Conservation (phyloP, 2,888 invertebrate species). For the Ennomos erosarius region DNA sequence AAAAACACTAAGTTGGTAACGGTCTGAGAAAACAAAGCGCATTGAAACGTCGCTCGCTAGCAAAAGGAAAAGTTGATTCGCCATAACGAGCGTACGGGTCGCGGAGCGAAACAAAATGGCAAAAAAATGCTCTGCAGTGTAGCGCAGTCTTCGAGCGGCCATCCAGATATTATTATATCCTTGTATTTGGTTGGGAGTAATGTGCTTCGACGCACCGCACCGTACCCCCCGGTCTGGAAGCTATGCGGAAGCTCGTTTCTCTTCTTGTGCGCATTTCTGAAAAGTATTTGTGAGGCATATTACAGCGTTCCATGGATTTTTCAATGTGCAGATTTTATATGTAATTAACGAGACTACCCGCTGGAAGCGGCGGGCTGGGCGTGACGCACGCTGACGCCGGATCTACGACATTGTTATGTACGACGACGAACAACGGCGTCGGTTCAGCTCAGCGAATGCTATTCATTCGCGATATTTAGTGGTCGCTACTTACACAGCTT, state of each 20-base stretch:
- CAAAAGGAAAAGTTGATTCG: conserved; percentile 57
- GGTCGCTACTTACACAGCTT: background rate
- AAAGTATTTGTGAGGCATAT: conserved; percentile 61
- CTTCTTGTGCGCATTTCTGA: conserved; percentile 46
- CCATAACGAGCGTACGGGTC: conserved; percentile 55
- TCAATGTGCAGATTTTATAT: conserved; percentile 68
- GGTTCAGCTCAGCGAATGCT: conserved; percentile 38
- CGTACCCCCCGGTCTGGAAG: conserved; percentile 35
- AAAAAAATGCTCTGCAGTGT: conserved; percentile 26
- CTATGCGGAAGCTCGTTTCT: conserved; percentile 41
- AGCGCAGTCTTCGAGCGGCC: conserved; percentile 43
- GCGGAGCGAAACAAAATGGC: conserved; percentile 47
- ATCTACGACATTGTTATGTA: conserved; percentile 1
- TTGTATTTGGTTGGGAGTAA: conserved; percentile 44
- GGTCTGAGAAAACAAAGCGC: conserved; percentile 51
- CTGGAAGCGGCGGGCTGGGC: conserved; percentile 35
- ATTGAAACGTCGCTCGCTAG: conserved; percentile 57
- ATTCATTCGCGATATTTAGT: conserved; percentile 48
- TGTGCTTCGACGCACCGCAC: conserved; percentile 31
- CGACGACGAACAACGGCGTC: conserved; percentile 25
- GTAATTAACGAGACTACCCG: conserved; percentile 67
- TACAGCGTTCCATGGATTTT: conserved; percentile 63
- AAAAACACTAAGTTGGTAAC: conserved; percentile 55
- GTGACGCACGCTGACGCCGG: conserved; percentile 44
- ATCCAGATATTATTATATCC: conserved; percentile 18